Percentiles rank a stretch among this genome's conserved stretches.
These are phyloP conservation scores for Macroglossus sobrinus DNA, from an alignment of 2,113 vertebrate genomes.

Conservation along the genomic window DNA sequence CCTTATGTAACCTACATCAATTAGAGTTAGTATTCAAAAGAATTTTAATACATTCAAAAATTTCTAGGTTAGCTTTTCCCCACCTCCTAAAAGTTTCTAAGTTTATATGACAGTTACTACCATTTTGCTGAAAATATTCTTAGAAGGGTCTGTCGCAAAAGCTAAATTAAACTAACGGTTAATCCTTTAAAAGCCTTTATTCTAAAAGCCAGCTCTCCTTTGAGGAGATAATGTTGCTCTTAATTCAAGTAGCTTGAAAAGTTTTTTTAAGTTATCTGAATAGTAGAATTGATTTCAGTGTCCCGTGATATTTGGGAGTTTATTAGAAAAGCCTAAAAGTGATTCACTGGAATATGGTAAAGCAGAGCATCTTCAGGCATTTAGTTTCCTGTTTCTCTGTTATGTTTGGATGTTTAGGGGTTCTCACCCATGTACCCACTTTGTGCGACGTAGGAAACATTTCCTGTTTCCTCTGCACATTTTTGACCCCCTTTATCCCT, in stretches of 20 bases:
- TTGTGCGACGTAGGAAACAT: not conserved
- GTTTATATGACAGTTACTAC: not conserved
- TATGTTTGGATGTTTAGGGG: not conserved
- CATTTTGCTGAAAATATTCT: slow-evolving; percentile 17
- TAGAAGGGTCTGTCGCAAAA: not conserved
- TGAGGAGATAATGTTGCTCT: not conserved
- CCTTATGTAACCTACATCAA: not conserved
- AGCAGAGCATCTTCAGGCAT: not conserved
- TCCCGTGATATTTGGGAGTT: not conserved
- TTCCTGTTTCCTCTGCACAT: not conserved
- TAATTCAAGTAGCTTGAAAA: not conserved
- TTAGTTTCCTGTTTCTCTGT: not conserved
- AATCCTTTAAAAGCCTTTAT: not conserved
- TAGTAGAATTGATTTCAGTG: not conserved
- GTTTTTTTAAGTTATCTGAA: not conserved
- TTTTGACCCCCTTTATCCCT: not conserved
- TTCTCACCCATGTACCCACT: not conserved
- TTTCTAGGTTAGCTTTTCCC: not conserved
- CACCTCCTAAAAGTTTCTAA: not conserved
- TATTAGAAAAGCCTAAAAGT: not conserved
- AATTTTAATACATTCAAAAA: not conserved
- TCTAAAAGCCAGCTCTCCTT: not conserved
- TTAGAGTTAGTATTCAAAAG: not conserved
- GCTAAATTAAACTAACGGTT: not conserved
- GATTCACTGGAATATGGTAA: not conserved